Evolutionary conservation across 2,797 vertebrate genomes (phyloP), one percentile per base, ranked within the genome.

Genomic region (Enteromius radiatus): DNA sequence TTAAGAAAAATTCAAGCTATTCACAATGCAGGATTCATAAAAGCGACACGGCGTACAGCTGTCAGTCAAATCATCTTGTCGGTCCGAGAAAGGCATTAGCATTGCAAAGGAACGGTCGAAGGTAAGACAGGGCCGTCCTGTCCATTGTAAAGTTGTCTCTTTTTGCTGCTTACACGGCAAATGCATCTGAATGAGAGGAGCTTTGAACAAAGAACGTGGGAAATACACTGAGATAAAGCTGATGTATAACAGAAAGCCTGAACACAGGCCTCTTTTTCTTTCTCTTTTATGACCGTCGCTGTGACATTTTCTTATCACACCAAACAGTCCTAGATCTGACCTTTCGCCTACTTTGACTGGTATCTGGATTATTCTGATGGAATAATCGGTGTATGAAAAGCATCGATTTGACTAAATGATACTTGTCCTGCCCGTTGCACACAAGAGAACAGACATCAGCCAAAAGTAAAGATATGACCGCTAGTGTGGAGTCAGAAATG

Each of bases 301-400:
- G 47, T 94, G 94, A 94, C 94, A 94, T 95, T 95, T 94, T 88
- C 92, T 94, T 94, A 95, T 94, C 94, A 26, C 84, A 1, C 90
- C 86, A 89, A 93, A 92, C 93, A 91, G 92, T 87, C 86, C 82
- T 85, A 80, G 65, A 88, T 89, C 92, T 95, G 93, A 95, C 94
- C 94, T 95, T 95, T 93, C 86, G 82, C 88, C 90, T 89, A 88
- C 91, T 91, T 93, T 95, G 92, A 94, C 93, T 93, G 93, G 92
- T 91, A 92, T 93, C 93, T 91, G 92, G 90, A 94, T 89, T 93
- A 92, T 94, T 93, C 92, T 84, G 87, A 88, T 41, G 82, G 91
- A 92, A 93, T 91, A 91, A 92, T 90, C 90, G n/a, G 70, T 68
- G 17, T 87, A 77, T 63, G 65, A 86, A 90, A 91, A 83, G 91